These are phyloP conservation scores for Aquatica leii DNA, from an alignment of 2,888 invertebrate genomes.

Conservation along the genomic window DNA sequence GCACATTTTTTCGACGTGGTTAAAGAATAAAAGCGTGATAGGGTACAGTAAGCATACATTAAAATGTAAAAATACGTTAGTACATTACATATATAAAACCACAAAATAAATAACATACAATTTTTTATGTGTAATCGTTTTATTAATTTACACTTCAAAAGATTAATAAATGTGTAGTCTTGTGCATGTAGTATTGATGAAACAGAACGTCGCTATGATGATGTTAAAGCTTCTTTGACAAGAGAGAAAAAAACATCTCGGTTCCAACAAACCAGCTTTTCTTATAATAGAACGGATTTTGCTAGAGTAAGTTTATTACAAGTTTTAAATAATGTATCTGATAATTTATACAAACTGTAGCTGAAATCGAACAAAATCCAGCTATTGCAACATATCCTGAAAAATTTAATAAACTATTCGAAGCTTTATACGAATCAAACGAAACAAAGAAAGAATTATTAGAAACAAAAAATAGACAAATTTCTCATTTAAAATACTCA, in stretches of 20 bases:
- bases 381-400: constrained; percentile 70
- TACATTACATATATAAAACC: no score
- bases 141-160: no score
- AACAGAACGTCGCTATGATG: neutral
- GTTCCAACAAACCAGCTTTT: constrained; percentile 57
- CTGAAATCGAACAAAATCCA: constrained; percentile 70
- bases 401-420: constrained; percentile 77
- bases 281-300: constrained; percentile 55
- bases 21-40: no score
- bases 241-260: constrained; percentile 50
- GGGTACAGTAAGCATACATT: no score
- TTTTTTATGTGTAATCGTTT: no score
- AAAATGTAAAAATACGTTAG: no score
- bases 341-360: constrained; percentile 62
- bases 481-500: constrained; percentile 56
- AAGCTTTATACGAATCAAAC: constrained; percentile 65
- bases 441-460: constrained; percentile 63
- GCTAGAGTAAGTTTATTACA: constrained; percentile 50
- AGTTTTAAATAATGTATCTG: no score
- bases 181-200: neutral
- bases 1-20: no score
- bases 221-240: constrained; percentile 33
- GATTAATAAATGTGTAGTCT: no score
- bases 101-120: no score
- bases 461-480: constrained; percentile 60